Base-by-base conservation (phyloP, 2,888 invertebrate genomes). In the Nyleta sp. region DNA sequence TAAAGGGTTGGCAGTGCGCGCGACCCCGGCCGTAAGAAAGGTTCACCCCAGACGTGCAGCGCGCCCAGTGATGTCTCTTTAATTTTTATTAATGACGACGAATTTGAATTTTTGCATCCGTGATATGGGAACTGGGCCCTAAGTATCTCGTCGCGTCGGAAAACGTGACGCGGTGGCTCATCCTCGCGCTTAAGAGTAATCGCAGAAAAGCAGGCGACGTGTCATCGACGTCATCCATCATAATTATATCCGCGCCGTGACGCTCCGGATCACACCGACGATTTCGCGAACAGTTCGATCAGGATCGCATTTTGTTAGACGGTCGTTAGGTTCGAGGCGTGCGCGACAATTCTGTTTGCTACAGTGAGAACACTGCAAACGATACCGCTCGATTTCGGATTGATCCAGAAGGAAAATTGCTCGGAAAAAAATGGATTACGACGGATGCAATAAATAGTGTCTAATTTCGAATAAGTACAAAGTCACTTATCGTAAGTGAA, bases 61-160 rank as follows among this genome's bases (percentile, higher is more conserved):
- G 90, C 81, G 83, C 83, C 82, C 83, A 82, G 84, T 88, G 90
- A 90, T 90, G 90, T 90, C 90, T 90, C 90, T 90, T 90, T 90
- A 90, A 90, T 90, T 90, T 90, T 90, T 90, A 90, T 90, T 90
- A 90, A 90, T 90, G 90, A 90, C 89, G 71, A 75, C 75, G 84
- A 87, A 90, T 90, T 90, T 90, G 88, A 90, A 90, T 90, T 89
- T 90, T 85, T 90, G 90, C 89, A 90, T 90, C 85, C 81, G 85
- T 89, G 90, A 90, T 90, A 90, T 90, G 90, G 90, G 90, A 90
- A 90, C 89, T 72, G 46, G 71, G 50, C 48, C 55, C 71, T 60
- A 44, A 60, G 67, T 53, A 46, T 60, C 67, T 64, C 70, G 67
- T 57, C 40, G 62, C 20, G 73, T 31, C 57, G 48, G 80, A 82